Evolutionary conservation across 2,797 vertebrate species (phyloP).

Genomic region (Ptychobarbus kaznakovi): DNA sequence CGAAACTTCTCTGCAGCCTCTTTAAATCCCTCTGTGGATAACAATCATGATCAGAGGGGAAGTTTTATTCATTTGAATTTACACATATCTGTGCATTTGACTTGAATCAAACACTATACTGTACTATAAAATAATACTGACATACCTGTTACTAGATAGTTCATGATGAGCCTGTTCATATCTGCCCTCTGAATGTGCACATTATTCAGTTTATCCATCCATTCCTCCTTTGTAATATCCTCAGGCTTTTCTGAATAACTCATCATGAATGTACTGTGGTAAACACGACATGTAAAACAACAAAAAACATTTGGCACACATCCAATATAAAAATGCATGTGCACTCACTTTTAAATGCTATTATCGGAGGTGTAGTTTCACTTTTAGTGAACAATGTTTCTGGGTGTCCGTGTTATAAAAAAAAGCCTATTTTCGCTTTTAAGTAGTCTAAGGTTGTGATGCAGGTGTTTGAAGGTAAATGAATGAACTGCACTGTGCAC

Average conservation of each 20-base stretch:
- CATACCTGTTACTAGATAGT: conserved; percentile 96
- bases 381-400: neutral
- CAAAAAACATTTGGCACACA: neutral
- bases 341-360: neutral
- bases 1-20: conserved; percentile 97
- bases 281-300: too few relatives aligned
- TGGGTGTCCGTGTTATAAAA: neutral
- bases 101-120: neutral
- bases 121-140: conserved; percentile 1
- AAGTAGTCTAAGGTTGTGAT: neutral
- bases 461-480: neutral
- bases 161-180: conserved; percentile 99
- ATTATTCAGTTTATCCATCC: conserved; percentile 97
- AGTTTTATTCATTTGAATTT: neutral
- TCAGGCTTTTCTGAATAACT: conserved; percentile 96
- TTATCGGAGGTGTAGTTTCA: too few relatives aligned
- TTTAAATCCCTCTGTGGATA: conserved; percentile 91
- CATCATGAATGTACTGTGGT: conserved; percentile 83
- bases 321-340: neutral
- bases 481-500: conserved; percentile 15
- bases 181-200: conserved; percentile 96
- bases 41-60: conserved; percentile 34
- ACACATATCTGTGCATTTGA: neutral
- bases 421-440: neutral
- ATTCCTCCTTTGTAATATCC: conserved; percentile 95